A percentile compares a stretch with the other conserved stretches of the same genome.
Conservation (phyloP, 2,113 vertebrate genomes). For the Nothocercus nigrocapillus region DNA sequence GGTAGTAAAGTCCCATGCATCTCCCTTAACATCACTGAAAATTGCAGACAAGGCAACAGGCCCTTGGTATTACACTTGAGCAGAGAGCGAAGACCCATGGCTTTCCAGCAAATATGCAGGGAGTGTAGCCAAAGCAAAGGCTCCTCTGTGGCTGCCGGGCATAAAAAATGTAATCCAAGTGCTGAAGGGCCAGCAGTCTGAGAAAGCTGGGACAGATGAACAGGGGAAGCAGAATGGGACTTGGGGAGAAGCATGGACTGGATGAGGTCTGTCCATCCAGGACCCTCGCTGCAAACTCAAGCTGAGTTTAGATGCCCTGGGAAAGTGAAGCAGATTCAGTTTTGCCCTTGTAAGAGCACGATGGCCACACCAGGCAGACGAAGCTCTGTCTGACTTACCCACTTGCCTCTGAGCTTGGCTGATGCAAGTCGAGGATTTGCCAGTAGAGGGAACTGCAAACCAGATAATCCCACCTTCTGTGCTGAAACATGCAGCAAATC, state of each 20-base stretch:
- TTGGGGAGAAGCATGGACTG: neutral
- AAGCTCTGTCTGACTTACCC: neutral
- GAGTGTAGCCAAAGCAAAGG: neutral
- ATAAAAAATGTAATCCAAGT: neutral
- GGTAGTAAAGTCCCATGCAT: neutral
- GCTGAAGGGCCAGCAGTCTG: neutral
- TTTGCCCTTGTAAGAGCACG: neutral
- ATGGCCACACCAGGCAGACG: neutral
- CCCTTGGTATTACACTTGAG: accelerated
- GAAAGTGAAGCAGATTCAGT: neutral
- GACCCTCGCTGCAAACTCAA: neutral
- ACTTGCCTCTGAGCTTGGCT: neutral
- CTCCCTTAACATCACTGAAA: neutral
- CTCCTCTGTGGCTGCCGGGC: accelerated
- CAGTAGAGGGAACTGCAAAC: conserved; percentile 65
- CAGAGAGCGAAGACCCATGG: neutral
- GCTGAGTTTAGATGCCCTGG: neutral
- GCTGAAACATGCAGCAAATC: accelerated
- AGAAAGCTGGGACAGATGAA: neutral
- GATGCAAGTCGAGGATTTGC: neutral
- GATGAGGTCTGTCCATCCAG: neutral
- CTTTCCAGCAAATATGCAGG: neutral
- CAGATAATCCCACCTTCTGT: neutral
- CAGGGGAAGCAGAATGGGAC: neutral
- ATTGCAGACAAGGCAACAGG: neutral